Conservation (phyloP, 2,113 vertebrate species). For the Toxotes jaculatrix region DNA sequence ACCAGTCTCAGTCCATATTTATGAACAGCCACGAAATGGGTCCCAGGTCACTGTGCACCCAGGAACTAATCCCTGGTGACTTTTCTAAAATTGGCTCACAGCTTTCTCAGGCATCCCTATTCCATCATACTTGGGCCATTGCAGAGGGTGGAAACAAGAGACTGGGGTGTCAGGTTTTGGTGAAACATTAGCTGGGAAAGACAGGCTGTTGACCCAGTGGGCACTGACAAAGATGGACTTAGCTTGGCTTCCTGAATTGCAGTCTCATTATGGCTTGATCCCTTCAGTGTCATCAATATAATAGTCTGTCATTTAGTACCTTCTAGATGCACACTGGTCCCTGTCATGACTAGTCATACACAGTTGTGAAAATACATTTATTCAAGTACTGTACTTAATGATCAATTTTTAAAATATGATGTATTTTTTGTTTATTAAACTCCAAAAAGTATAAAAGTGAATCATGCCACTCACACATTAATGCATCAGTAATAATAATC, state of each 20-base stretch:
- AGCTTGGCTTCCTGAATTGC: neutral
- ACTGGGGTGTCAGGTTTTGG: conserved; percentile 5
- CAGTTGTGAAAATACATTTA: too few species aligned
- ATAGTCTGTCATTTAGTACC: too few species aligned
- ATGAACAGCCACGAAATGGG: neutral
- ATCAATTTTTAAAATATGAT: too few species aligned
- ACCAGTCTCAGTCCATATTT: neutral
- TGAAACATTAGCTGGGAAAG: conserved; percentile 10
- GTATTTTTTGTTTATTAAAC: too few species aligned
- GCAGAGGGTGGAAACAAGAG: neutral
- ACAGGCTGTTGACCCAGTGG: neutral
- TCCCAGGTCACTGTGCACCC: neutral
- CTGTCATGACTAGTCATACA: too few species aligned
- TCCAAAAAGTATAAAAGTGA: too few species aligned
- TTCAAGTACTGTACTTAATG: too few species aligned
- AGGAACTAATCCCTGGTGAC: neutral
- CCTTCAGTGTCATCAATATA: too few species aligned
- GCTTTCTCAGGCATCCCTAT: neutral
- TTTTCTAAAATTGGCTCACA: conserved; percentile 16
- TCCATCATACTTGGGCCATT: neutral
- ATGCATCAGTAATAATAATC: too few species aligned
- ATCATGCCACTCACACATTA: too few species aligned
- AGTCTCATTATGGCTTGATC: too few species aligned
- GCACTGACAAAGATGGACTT: neutral
- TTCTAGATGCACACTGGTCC: too few species aligned